phyloP scores from a whole-genome alignment of 2,888 invertebrate genomes.

The Pandemis corylana region DNA sequence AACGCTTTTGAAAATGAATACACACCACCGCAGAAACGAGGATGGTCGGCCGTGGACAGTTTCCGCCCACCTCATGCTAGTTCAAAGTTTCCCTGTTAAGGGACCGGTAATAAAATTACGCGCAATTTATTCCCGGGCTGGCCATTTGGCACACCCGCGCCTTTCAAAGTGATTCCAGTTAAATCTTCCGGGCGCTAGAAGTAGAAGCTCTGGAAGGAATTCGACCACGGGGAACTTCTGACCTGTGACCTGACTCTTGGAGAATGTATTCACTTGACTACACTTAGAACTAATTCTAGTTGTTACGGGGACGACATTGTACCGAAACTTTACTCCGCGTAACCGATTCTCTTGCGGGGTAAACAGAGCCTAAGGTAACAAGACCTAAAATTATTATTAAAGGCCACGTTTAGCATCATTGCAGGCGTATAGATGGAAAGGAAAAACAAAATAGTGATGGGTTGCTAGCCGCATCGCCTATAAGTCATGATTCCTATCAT shows the following conservation, averaged over 20 bases:
- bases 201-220: slow-evolving; percentile 35
- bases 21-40: not conserved
- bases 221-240: slow-evolving; percentile 10
- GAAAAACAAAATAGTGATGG: too few species aligned
- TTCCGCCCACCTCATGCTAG: slow-evolving; percentile 40
- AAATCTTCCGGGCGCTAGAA: slow-evolving; percentile 47
- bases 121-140: slow-evolving; percentile 66
- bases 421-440: too few species aligned
- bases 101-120: slow-evolving; percentile 72
- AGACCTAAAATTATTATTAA: too few species aligned
- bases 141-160: slow-evolving; percentile 72
- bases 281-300: too few species aligned
- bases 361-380: too few species aligned
- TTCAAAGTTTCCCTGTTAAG: slow-evolving; percentile 55
- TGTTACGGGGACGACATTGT: too few species aligned
- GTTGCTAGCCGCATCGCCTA: too few species aligned
- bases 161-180: slow-evolving; percentile 56
- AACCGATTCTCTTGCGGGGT: too few species aligned
- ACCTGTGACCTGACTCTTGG: slow-evolving; percentile 26
- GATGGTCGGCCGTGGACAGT: slow-evolving; percentile 21
- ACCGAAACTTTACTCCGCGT: too few species aligned
- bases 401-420: too few species aligned
- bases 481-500: too few species aligned
- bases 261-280: not conserved
- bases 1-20: not conserved